phyloP scores from a whole-genome alignment of 2,888 invertebrate genomes.

The Dynastes hyllus region DNA sequence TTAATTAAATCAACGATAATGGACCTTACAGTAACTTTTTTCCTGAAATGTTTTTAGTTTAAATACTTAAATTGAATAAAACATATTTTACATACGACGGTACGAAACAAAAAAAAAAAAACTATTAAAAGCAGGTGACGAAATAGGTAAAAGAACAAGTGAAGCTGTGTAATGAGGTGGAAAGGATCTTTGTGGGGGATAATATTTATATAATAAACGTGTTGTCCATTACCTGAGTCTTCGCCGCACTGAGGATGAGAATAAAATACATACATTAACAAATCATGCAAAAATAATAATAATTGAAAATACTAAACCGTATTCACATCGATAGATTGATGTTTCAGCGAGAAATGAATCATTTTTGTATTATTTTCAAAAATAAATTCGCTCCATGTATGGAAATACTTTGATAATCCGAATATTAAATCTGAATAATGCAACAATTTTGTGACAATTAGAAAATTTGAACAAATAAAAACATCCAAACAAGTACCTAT shows the following conservation, averaged over 20 bases:
- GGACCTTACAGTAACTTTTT: too few species aligned
- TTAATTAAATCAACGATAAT: too few species aligned
- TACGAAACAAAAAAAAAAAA: conserved; percentile 46
- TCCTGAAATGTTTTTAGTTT: too few species aligned
- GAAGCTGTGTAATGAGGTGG: conserved; percentile 53
- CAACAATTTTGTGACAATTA: neutral
- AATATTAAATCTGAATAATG: too few species aligned
- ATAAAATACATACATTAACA: conserved; percentile 51
- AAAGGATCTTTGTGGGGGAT: conserved; percentile 55
- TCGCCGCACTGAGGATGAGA: conserved; percentile 60
- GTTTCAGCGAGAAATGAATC: neutral
- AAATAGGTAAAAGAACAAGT: conserved; percentile 56
- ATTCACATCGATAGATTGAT: neutral
- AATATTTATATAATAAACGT: conserved; percentile 50
- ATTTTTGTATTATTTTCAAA: conserved; percentile 9
- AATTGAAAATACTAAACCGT: conserved; percentile 9
- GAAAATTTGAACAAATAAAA: neutral
- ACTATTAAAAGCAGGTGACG: conserved; percentile 35
- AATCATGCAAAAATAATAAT: conserved; percentile 36
- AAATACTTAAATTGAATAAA: conserved; percentile 13
- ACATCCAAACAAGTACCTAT: too few species aligned
- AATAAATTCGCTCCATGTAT: neutral
- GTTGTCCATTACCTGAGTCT: conserved; percentile 62
- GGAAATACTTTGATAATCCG: neutral
- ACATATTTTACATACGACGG: conserved; percentile 24